These are phyloP conservation scores for Lutjanus campechanus DNA, from an alignment of 2,797 vertebrate genomes.

Conservation along the genomic window DNA sequence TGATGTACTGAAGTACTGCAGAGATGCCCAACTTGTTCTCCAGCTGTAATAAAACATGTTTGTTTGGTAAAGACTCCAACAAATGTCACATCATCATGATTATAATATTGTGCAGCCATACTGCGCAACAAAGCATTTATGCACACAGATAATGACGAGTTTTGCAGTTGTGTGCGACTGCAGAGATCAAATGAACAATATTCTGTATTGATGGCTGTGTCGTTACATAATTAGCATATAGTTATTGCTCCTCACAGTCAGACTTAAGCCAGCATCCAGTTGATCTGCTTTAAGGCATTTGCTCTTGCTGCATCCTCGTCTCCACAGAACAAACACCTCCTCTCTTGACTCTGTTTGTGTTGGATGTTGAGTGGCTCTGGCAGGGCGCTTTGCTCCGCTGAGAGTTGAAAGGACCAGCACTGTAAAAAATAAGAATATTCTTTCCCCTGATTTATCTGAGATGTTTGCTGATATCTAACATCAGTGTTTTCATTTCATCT, in stretches of 20 bases:
- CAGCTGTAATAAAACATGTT: no score
- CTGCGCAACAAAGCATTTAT: neutral
- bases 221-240: constrained; percentile 3
- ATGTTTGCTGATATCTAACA: neutral
- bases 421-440: neutral
- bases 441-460: constrained; percentile 1
- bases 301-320: neutral
- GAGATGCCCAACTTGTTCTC: no score
- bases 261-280: neutral
- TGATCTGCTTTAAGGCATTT: constrained; percentile 30
- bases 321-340: constrained; percentile 16
- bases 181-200: constrained; percentile 11
- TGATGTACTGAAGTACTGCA: no score
- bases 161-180: neutral
- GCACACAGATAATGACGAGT: neutral
- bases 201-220: neutral
- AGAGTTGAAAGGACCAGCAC: constrained; percentile 3
- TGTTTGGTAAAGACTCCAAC: no score
- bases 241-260: constrained; percentile 5
- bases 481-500: neutral
- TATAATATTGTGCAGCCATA: no score
- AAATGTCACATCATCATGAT: no score
- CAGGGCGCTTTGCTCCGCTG: constrained; percentile 7
- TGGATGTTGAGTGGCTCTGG: constrained; percentile 26
- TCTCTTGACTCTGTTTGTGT: constrained; percentile 34